Percentiles rank a stretch among this genome's conserved stretches.
phyloP scores from a whole-genome alignment of 2,888 invertebrate species.

The Apotomis betuletana region DNA sequence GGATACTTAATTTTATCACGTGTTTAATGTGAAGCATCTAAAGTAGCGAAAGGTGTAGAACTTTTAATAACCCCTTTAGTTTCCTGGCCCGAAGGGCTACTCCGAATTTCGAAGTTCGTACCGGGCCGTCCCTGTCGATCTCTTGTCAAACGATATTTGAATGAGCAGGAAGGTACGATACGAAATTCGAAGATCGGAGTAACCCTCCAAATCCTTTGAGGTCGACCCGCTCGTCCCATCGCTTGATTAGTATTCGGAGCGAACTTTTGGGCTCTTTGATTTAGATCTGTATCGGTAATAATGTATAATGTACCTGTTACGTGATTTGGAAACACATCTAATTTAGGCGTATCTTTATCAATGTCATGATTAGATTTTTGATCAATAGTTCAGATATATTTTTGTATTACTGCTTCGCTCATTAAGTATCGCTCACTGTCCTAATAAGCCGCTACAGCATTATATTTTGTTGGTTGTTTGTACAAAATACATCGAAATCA shows the following conservation, averaged over 20 bases:
- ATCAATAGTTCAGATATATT: not conserved
- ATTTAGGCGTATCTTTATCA: constrained; percentile 23
- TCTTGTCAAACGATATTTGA: too few species aligned
- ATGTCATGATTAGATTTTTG: not conserved
- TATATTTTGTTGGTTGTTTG: too few species aligned
- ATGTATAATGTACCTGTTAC: constrained; percentile 55
- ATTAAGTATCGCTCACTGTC: too few species aligned
- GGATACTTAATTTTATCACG: not conserved
- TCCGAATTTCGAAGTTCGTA: too few species aligned
- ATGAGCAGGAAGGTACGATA: too few species aligned
- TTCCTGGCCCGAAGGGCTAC: constrained; percentile 42
- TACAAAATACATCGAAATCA: too few species aligned
- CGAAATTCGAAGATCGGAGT: too few species aligned
- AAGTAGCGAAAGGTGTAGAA: constrained; percentile 15
- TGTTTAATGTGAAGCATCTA: constrained; percentile 9
- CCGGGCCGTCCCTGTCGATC: too few species aligned
- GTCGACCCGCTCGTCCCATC: constrained; percentile 54
- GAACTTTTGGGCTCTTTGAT: constrained; percentile 68
- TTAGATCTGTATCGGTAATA: constrained; percentile 73
- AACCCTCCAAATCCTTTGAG: constrained; percentile 57
- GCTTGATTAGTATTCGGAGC: constrained; percentile 75
- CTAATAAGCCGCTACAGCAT: too few species aligned
- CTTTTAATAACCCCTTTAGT: constrained; percentile 42
- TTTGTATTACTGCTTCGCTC: too few species aligned
- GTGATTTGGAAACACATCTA: constrained; percentile 55